phyloP scores from a whole-genome alignment of 2,113 vertebrate genomes.

The Microcebus ravelobensis region DNA sequence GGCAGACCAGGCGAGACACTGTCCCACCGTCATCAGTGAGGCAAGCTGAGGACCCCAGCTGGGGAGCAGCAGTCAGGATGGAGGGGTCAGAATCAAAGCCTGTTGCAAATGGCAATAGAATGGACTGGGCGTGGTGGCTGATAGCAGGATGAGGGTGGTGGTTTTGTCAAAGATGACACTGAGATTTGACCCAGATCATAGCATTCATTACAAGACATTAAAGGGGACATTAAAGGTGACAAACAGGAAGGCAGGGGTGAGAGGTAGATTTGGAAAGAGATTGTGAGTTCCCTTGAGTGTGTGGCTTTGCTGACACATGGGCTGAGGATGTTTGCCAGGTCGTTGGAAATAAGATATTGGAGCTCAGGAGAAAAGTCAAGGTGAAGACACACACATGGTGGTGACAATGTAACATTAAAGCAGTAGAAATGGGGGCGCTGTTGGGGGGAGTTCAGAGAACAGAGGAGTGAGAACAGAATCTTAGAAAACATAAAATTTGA shows the following conservation, averaged over 20 bases:
- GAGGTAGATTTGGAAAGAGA: background rate
- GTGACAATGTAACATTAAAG: background rate
- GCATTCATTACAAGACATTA: background rate
- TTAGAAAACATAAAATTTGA: background rate
- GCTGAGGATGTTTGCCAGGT: background rate
- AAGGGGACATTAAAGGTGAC: background rate
- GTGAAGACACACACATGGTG: accelerated
- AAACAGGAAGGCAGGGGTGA: background rate
- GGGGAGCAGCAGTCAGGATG: background rate
- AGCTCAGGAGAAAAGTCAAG: background rate
- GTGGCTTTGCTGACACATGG: background rate
- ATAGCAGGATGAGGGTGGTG: background rate
- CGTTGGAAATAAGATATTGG: background rate
- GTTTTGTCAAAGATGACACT: background rate
- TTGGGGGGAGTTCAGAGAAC: background rate
- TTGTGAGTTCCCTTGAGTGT: background rate
- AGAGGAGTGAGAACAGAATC: background rate
- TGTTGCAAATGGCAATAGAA: background rate
- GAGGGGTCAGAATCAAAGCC: background rate
- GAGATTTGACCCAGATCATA: background rate
- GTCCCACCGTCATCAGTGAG: background rate
- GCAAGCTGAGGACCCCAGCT: background rate
- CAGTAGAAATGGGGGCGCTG: background rate
- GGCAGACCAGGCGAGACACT: background rate
- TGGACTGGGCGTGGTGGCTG: background rate